Percentiles rank a stretch among this genome's conserved stretches.
Conservation (phyloP, 1,140 invertebrate species). For the Halictus rubicundus region DNA sequence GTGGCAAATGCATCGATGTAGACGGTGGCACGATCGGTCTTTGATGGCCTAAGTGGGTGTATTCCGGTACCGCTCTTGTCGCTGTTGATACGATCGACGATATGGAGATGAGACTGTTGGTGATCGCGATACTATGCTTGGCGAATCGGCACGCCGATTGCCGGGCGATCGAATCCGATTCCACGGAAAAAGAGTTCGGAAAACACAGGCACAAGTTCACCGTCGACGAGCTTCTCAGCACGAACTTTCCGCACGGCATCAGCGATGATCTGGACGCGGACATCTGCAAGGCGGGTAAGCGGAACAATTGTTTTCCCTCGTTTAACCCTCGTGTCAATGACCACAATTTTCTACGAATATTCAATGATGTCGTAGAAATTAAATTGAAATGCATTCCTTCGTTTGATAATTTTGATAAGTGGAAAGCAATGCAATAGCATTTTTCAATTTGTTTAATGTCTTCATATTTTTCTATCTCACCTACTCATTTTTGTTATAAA, state of each 20-base stretch:
- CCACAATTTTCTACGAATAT: no score
- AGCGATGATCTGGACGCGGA: slow-evolving; percentile 90
- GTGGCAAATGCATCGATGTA: slow-evolving; percentile 49
- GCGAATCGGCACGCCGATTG: slow-evolving; percentile 39
- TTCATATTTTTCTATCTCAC: no score
- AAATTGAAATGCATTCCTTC: no score
- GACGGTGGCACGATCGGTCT: slow-evolving; percentile 46
- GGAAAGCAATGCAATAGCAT: no score
- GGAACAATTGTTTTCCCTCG: no score
- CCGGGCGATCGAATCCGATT: slow-evolving; percentile 41
- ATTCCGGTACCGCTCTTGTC: neutral
- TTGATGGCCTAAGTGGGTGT: slow-evolving; percentile 50
- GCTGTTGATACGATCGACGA: neutral
- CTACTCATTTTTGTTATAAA: no score
- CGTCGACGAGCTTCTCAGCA: slow-evolving; percentile 85
- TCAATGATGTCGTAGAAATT: no score
- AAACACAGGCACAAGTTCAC: slow-evolving; percentile 78
- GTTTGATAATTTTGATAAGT: no score
- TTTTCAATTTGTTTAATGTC: no score
- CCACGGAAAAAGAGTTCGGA: neutral
- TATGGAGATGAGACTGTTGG: slow-evolving; percentile 51
- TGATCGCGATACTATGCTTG: slow-evolving; percentile 50
- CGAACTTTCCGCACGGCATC: slow-evolving; percentile 84
- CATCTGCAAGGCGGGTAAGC: slow-evolving; percentile 91
- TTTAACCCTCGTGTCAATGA: no score